Base-by-base conservation (phyloP, 2,888 invertebrate genomes). In the Tiphia femorata region DNA sequence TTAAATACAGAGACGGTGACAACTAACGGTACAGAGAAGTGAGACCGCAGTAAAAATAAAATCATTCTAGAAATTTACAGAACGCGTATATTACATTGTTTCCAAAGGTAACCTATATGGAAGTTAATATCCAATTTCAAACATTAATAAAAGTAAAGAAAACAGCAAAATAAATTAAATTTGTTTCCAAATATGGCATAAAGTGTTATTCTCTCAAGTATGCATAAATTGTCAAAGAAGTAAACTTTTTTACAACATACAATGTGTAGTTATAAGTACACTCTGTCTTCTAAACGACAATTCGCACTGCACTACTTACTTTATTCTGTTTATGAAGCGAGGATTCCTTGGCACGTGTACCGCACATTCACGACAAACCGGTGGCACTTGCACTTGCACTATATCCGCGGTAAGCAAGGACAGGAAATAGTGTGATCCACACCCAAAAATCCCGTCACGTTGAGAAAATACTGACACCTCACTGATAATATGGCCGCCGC, bases 391-490 rank as follows among this genome's bases (percentile, higher is more conserved):
- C 78, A 75, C 77, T 78, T 72, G 77, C 77, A 73, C 75, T 72
- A 61, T 64, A 69, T 49, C 55, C 70, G 67, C 70, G 62, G 58
- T 43, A 64, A 60, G 63, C 64, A 61, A 59, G 69, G 67, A 61
- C 73, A 75, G 74, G 75, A 75, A 77, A 78, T 73, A 69, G 72
- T 72, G 70, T 67, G 74, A 79, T 82, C 82, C 82, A 82, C 82
- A 82, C 81, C 81, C 82, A 80, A 82, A 82, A 80, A 76, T 78
- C 76, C 73, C 72, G 80, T 80, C 82, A 80, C 82, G 78, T 81
- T 81, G 77, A 77, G 75, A 77, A 80, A 81, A 82, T 81, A 82
- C 80, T 83, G 83, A 83, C 83, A 83, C 81, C 81, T 82, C 83
- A 83, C 80, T 81, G 76, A 78, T 76, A 83, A 83, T 80, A 82